A percentile compares a stretch with the other conserved stretches of the same genome.
phyloP scores from a whole-genome alignment of 2,888 invertebrate genomes.

The Ichneumoninae sp. region DNA sequence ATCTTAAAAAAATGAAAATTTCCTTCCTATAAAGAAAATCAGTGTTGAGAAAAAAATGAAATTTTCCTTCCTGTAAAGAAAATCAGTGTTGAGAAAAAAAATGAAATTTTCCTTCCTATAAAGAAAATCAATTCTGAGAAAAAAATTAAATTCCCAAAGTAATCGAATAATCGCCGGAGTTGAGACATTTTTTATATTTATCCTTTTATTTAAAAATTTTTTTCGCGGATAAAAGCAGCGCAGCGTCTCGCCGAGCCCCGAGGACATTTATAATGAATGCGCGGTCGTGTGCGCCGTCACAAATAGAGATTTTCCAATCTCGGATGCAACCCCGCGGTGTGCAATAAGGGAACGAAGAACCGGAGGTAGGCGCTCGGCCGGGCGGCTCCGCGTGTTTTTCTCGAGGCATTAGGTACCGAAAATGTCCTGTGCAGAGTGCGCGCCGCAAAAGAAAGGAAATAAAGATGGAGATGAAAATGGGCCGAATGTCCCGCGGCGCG shows the following conservation, averaged over 20 bases:
- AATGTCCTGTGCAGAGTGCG: neutral
- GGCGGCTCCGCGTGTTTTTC: slow-evolving; percentile 7
- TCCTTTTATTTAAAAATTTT: no score
- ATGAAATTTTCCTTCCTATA: no score
- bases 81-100: no score
- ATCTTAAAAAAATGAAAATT: no score
- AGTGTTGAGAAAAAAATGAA: no score
- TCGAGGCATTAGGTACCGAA: neutral
- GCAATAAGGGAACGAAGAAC: neutral
- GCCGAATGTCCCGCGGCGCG: slow-evolving; percentile 38
- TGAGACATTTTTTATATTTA: no score
- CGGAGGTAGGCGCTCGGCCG: slow-evolving; percentile 4
- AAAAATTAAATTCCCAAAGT: no score
- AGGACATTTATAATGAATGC: slow-evolving; percentile 36
- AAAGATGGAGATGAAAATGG: slow-evolving; percentile 24
- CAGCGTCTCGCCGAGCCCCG: neutral
- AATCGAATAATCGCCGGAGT: no score
- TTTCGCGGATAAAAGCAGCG: no score
- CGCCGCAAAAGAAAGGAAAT: neutral
- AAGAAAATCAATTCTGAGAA: no score
- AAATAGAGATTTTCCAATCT: slow-evolving; percentile 36
- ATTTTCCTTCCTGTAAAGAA: no score
- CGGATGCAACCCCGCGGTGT: slow-evolving; percentile 32
- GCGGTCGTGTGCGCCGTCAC: slow-evolving; percentile 6
- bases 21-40: no score